Percentiles rank a stretch among this genome's conserved stretches.
phyloP scores from a whole-genome alignment of 2,113 vertebrate species.

The Grantiella picta region DNA sequence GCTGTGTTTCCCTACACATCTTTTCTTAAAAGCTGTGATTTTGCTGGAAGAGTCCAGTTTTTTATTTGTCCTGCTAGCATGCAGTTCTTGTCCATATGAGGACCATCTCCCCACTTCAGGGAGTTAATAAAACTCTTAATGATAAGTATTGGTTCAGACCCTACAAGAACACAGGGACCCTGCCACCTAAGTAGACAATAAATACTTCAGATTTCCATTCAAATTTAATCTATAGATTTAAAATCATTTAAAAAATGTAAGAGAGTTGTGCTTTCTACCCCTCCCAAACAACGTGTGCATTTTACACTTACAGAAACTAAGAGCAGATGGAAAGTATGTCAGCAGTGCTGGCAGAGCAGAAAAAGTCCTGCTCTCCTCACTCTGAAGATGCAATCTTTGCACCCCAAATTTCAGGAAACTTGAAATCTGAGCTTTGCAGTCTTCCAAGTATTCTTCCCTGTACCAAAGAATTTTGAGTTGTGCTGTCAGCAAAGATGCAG shows the following conservation, averaged over 20 bases:
- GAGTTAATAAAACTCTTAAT: neutral
- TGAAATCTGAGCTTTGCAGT: neutral
- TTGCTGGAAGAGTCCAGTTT: neutral
- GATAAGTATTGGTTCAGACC: neutral
- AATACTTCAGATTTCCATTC: neutral
- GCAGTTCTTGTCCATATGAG: neutral
- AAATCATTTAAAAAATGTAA: neutral
- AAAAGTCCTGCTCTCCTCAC: neutral
- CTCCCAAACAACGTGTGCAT: neutral
- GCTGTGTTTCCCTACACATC: accelerated
- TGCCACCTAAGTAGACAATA: neutral
- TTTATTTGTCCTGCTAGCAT: neutral
- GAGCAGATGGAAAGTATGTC: neutral
- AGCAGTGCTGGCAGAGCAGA: neutral
- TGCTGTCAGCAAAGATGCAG: neutral
- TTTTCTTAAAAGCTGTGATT: neutral
- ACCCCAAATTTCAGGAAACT: neutral
- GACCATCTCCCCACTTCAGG: neutral
- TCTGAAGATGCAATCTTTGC: neutral
- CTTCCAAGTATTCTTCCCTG: neutral
- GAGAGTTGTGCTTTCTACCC: neutral
- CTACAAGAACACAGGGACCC: neutral
- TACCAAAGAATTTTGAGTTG: neutral
- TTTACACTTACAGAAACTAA: neutral
- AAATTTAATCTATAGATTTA: neutral